A percentile compares a stretch with the other conserved stretches of the same genome.
phyloP scores from a whole-genome alignment of 1,140 invertebrate genomes.

The Tetranychus urticae region DNA sequence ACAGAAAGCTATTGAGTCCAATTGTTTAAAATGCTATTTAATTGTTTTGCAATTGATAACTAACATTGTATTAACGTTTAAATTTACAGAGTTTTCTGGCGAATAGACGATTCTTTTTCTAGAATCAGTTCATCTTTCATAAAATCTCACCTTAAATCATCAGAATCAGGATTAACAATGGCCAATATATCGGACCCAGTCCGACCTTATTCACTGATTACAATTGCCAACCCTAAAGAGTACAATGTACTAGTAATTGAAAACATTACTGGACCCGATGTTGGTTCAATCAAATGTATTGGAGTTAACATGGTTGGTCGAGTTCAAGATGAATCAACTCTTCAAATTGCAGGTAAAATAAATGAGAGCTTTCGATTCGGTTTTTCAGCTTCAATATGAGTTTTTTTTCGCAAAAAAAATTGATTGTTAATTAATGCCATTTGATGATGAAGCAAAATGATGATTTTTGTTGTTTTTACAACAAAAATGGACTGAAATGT shows the following conservation, averaged over 20 bases:
- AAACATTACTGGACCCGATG: neutral
- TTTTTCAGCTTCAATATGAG: too few relatives aligned
- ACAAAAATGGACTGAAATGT: too few relatives aligned
- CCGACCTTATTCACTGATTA: too few relatives aligned
- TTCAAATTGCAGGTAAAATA: neutral
- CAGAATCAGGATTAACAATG: too few relatives aligned
- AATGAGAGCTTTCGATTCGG: neutral
- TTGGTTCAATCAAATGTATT: neutral
- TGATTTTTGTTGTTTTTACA: too few relatives aligned
- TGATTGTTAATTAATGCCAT: too few relatives aligned
- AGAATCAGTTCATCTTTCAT: neutral
- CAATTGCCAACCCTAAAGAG: neutral
- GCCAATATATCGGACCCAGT: too few relatives aligned
- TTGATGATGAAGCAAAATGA: too few relatives aligned
- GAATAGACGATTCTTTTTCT: neutral
- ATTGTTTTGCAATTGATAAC: neutral
- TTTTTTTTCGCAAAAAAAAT: too few relatives aligned
- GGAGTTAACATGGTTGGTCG: neutral
- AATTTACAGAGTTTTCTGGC: conserved; percentile 7
- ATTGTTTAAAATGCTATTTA: too few relatives aligned
- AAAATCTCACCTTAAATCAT: neutral
- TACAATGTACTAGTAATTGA: neutral
- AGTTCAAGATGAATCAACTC: neutral
- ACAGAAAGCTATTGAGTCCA: too few relatives aligned
- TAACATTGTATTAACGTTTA: neutral